Conservation (phyloP, 1,140 invertebrate species). For the Euwallacea fornicatus region DNA sequence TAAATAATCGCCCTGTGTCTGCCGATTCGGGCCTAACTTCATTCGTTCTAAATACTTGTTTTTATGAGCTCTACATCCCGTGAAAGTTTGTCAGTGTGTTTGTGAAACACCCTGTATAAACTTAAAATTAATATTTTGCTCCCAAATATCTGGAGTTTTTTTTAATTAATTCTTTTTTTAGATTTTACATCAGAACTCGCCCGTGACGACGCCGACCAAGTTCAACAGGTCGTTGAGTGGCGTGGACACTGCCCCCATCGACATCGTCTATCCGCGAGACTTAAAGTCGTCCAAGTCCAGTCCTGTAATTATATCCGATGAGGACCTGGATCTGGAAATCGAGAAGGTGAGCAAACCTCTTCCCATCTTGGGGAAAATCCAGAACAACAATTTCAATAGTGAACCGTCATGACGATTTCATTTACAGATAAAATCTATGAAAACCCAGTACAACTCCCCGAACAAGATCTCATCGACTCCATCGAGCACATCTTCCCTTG, state of each 20-base stretch:
- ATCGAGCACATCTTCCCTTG: neutral
- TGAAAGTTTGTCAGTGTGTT: too few species aligned
- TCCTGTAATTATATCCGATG: constrained; percentile 60
- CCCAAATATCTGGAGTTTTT: too few species aligned
- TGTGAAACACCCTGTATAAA: too few species aligned
- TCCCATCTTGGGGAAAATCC: too few species aligned
- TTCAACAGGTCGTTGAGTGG: constrained; percentile 50
- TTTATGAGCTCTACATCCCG: too few species aligned
- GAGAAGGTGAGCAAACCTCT: constrained; percentile 54
- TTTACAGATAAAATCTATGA: constrained; percentile 12
- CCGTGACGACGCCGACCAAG: constrained; percentile 10
- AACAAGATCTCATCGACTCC: neutral
- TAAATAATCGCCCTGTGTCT: too few species aligned
- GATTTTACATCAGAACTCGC: neutral
- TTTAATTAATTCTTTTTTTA: too few species aligned
- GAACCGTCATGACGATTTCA: neutral
- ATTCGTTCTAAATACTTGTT: too few species aligned
- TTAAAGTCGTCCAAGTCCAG: constrained; percentile 55
- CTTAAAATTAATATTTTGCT: too few species aligned
- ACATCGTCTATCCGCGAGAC: constrained; percentile 60
- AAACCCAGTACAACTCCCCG: constrained; percentile 5
- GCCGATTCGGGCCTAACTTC: too few species aligned
- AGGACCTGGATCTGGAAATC: constrained; percentile 63
- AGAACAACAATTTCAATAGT: neutral
- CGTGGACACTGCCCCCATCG: constrained; percentile 61